phyloP scores from a whole-genome alignment of 2,113 vertebrate species.

The Epinephelus lanceolatus region DNA sequence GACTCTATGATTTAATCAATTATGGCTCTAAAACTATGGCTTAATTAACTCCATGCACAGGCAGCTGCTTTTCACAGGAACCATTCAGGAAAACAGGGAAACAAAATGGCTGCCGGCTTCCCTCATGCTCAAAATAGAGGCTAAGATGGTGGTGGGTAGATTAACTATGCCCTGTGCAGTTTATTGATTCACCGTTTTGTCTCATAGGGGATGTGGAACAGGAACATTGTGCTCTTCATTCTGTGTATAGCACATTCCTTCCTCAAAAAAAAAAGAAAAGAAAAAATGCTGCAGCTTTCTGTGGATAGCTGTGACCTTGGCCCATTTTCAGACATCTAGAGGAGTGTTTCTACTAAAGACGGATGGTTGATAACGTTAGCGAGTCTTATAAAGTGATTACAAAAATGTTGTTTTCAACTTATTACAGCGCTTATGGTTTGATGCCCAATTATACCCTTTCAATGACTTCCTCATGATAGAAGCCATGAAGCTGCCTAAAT shows the following conservation, averaged over 20 bases:
- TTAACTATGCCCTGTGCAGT: constrained; percentile 64
- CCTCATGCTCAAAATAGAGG: constrained; percentile 60
- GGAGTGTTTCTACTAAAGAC: constrained; percentile 51
- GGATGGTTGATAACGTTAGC: constrained; percentile 44
- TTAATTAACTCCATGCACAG: constrained; percentile 83
- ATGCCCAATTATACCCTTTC: constrained; percentile 31
- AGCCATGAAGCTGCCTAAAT: constrained; percentile 33
- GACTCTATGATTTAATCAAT: constrained; percentile 83
- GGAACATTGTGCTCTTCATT: constrained; percentile 60
- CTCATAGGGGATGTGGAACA: constrained; percentile 56
- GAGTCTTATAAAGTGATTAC: constrained; percentile 47
- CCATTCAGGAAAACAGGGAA: constrained; percentile 64
- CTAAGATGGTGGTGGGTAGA: constrained; percentile 77
- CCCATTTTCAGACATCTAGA: constrained; percentile 54
- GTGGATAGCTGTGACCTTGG: constrained; percentile 65
- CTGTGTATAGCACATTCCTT: constrained; percentile 19
- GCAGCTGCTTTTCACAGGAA: constrained; percentile 68
- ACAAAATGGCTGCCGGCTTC: constrained; percentile 81
- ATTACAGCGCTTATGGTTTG: constrained; percentile 28
- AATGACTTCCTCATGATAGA: constrained; percentile 65
- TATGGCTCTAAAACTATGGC: constrained; percentile 81
- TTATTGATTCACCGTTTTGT: constrained; percentile 73
- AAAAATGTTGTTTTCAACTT: constrained; percentile 63
- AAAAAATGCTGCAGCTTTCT: constrained; percentile 45
- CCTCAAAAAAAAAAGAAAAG: constrained; percentile 3